Base-by-base conservation (phyloP, 1,140 invertebrate species). In the Brachionus plicatilis region DNA sequence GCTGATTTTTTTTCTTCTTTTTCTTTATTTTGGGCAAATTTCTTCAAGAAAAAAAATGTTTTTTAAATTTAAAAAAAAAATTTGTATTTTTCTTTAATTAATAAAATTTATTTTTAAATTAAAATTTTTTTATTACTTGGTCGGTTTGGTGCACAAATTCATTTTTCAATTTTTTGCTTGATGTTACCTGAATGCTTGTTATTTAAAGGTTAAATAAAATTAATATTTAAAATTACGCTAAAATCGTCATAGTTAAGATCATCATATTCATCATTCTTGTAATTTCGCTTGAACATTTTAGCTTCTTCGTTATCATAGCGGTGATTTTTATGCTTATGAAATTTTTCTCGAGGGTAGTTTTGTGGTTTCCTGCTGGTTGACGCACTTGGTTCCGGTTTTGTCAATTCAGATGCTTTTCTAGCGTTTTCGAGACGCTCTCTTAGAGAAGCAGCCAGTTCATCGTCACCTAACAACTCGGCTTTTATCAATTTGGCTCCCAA, bases 401-500 rank as follows among this genome's bases (percentile, higher is more conserved):
- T 65, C 17, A 12, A 7, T n/a, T 11, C 33, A 27, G 79, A 11
- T 5, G 43, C 2, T 65, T 82, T 68, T 20, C 79, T 53, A 3
- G 79, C 79, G 1, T 60, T 68, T 68, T 82, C 79, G 41, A 82
- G 79, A 6, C 79, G 33, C 17, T 45, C 24, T 82, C 60, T 82
- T 6, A 82, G 27, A 0, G 29, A 45, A 65, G 50, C 79, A 14
- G 60, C 65, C 6, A 82, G 29, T 14, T 82, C 92, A 78, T 88
- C 88, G 88, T 97, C 93, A 53, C 95, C 95, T 90, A 95, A 92
- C 85, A 91, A 86, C 92, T 97, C 95, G 37, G 95, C 95, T 91
- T 95, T 96, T 0, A 97, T 89, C 85, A 96, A 92, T 90, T 94
- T 95, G 14, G 95, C 94, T 24, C 93, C 94, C 11, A 98, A 87